A percentile compares a stretch with the other conserved stretches of the same genome.
Conservation (phyloP, 2,113 vertebrate genomes). For the Chascanopsetta lugubris region DNA sequence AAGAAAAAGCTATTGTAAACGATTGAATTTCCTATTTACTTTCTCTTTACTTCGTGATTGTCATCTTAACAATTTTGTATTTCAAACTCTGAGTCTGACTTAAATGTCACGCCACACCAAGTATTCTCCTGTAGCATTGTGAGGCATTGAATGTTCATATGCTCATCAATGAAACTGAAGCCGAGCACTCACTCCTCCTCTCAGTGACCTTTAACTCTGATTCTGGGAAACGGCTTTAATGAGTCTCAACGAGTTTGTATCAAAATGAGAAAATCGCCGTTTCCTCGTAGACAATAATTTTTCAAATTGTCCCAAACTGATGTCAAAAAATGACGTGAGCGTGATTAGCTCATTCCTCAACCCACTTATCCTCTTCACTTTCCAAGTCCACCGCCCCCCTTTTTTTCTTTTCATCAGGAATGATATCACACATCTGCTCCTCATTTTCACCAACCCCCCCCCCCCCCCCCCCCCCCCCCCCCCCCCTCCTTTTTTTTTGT, state of each 20-base stretch:
- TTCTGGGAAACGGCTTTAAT: background rate
- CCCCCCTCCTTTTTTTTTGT: background rate
- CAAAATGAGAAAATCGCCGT: background rate
- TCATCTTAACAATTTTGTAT: background rate
- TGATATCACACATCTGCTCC: background rate
- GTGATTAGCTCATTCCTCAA: conserved; percentile 26
- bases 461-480: too few relatives aligned
- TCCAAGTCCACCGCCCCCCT: conserved; percentile 7
- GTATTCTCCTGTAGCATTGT: background rate
- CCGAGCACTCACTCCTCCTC: background rate
- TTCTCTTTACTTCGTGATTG: background rate
- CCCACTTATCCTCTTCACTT: conserved; percentile 7
- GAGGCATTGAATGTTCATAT: background rate
- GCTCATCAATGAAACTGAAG: too few relatives aligned
- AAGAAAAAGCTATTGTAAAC: too few relatives aligned
- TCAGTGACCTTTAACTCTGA: background rate
- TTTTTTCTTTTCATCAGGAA: background rate
- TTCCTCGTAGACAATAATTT: conserved; percentile 1
- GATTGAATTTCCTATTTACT: background rate
- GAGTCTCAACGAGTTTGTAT: background rate
- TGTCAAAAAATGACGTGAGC: conserved; percentile 9
- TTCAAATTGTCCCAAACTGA: background rate
- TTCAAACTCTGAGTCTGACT: background rate
- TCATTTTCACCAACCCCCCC: too few relatives aligned
- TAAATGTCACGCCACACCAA: background rate